A percentile compares a stretch with the other conserved stretches of the same genome.
phyloP scores from a whole-genome alignment of 2,797 vertebrate genomes.

The Vultur gryphus region DNA sequence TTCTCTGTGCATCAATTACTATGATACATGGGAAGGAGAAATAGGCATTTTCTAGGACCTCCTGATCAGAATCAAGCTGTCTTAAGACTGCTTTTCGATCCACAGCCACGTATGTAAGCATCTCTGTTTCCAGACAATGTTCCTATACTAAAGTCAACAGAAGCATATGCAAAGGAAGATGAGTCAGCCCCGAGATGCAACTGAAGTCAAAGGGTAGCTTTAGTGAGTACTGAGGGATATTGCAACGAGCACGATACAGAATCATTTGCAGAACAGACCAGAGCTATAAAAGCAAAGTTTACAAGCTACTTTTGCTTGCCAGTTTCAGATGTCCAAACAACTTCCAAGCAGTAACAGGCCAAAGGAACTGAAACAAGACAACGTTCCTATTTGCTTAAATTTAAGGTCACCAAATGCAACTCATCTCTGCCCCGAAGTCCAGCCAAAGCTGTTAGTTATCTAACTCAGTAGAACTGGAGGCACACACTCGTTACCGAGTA shows the following conservation, averaged over 20 bases:
- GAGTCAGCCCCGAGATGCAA: background rate
- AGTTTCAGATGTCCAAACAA: background rate
- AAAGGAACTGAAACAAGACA: background rate
- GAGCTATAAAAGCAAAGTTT: background rate
- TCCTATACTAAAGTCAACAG: background rate
- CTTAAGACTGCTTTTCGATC: background rate
- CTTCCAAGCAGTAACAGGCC: background rate
- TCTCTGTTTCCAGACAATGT: background rate
- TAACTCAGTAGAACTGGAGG: background rate
- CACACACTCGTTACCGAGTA: background rate
- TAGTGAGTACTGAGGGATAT: background rate
- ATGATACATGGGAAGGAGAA: background rate
- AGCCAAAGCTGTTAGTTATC: background rate
- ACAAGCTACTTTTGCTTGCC: background rate
- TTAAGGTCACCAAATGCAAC: background rate
- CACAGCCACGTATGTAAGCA: background rate
- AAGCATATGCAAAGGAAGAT: background rate
- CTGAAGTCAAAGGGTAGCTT: background rate
- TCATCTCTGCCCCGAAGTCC: background rate
- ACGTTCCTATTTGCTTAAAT: background rate
- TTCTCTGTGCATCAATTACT: background rate
- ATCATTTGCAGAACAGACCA: background rate
- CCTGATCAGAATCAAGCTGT: background rate
- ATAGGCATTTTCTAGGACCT: background rate
- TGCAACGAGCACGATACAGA: background rate